Evolutionary conservation across 2,888 invertebrate genomes (phyloP).

Genomic region (Trichopoda pennipes): DNA sequence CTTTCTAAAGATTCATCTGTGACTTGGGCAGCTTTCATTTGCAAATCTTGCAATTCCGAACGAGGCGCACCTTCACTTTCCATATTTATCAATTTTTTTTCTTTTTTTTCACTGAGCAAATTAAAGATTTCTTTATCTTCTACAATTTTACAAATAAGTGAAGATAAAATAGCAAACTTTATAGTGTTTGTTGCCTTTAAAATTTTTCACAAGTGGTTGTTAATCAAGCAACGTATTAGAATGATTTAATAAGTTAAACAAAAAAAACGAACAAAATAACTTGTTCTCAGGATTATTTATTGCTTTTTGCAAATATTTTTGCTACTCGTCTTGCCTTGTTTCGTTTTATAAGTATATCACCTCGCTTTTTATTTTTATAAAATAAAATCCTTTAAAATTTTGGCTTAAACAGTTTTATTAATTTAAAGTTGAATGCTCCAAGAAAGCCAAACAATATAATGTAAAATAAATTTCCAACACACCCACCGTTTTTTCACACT

Average conservation of each 20-base stretch:
- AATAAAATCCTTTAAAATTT: too few relatives aligned
- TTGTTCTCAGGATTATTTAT: not conserved
- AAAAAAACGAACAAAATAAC: not conserved
- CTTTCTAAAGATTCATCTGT: slow-evolving; percentile 77
- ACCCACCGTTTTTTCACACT: slow-evolving; percentile 30
- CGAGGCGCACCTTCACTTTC: slow-evolving; percentile 74
- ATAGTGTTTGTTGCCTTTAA: slow-evolving; percentile 21
- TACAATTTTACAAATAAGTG: not conserved
- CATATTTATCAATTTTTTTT: slow-evolving; percentile 69
- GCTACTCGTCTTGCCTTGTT: not conserved
- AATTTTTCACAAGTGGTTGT: slow-evolving; percentile 58
- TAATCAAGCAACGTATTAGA: slow-evolving; percentile 39
- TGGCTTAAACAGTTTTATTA: not conserved
- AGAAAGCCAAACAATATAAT: slow-evolving; percentile 12
- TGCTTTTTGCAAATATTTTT: slow-evolving; percentile 1
- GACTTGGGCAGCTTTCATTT: slow-evolving; percentile 76
- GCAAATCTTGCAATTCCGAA: slow-evolving; percentile 76
- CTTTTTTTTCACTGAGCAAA: not conserved
- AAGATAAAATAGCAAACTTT: not conserved
- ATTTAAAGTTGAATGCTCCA: not conserved
- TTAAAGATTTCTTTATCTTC: not conserved
- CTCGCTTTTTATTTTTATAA: not conserved
- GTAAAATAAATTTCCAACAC: slow-evolving; percentile 29
- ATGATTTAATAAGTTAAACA: slow-evolving; percentile 33
- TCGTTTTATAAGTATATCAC: not conserved